Evolutionary conservation across 2,113 vertebrate species (phyloP).

Genomic region (Colinus virginianus): DNA sequence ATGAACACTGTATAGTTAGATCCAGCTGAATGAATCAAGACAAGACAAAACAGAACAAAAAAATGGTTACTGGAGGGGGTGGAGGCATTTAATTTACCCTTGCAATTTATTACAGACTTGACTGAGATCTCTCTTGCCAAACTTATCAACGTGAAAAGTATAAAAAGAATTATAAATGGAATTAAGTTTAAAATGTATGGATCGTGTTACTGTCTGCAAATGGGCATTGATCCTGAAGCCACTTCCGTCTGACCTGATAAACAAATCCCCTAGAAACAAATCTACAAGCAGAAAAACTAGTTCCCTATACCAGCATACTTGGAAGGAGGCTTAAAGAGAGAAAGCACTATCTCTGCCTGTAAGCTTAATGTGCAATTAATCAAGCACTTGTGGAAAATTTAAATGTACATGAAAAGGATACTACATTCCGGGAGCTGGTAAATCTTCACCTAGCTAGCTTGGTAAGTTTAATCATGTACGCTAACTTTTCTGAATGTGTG

Average conservation of each 20-base stretch:
- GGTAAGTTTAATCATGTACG: not conserved
- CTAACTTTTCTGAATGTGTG: not conserved
- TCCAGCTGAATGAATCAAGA: not conserved
- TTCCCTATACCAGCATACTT: slow-evolving; percentile 7
- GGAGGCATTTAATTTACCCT: not conserved
- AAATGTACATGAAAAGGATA: not conserved
- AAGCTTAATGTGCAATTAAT: not conserved
- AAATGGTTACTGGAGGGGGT: not conserved
- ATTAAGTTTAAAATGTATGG: not conserved
- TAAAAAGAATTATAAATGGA: not conserved
- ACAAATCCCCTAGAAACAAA: slow-evolving; percentile 68
- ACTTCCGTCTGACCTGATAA: slow-evolving; percentile 53
- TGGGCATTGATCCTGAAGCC: not conserved
- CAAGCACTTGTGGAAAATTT: not conserved
- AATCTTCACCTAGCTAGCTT: not conserved
- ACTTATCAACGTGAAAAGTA: not conserved
- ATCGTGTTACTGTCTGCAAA: slow-evolving; percentile 37
- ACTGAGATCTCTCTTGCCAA: not conserved
- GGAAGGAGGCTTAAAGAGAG: not conserved
- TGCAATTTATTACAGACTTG: not conserved
- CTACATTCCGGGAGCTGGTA: not conserved
- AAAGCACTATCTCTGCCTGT: not conserved
- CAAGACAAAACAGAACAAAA: not conserved
- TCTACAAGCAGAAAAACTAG: slow-evolving; percentile 47
- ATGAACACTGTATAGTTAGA: not conserved